Percentiles rank a stretch among this genome's conserved stretches.
Evolutionary conservation across 2,888 invertebrate species (phyloP).

Genomic region (Epistrophe eligans): DNA sequence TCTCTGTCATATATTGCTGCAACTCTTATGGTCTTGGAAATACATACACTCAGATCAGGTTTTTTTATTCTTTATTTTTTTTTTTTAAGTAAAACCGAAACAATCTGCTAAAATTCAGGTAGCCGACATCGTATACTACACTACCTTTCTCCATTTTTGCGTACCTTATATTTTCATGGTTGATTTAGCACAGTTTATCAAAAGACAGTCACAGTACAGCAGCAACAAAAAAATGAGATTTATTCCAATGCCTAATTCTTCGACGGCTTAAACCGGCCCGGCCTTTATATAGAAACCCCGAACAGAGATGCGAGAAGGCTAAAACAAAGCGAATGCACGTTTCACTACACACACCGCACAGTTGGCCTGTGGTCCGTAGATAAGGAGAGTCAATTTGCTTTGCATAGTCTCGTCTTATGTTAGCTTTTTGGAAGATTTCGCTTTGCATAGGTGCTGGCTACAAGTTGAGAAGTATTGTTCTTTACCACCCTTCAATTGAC

Average conservation of each 20-base stretch:
- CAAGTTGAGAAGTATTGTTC: constrained; percentile 46
- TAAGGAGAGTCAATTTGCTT: constrained; percentile 47
- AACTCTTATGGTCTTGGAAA: constrained; percentile 51
- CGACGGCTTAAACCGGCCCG: constrained; percentile 39
- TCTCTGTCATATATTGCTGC: constrained; percentile 49
- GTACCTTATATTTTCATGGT: constrained; percentile 73
- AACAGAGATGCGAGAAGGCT: constrained; percentile 41
- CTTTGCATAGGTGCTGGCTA: constrained; percentile 31
- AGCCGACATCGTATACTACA: constrained; percentile 46
- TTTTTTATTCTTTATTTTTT: constrained; percentile 35
- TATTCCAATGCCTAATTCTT: constrained; percentile 62
- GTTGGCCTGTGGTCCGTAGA: not conserved
- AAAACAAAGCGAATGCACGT: constrained; percentile 50
- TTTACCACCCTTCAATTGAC: constrained; percentile 65
- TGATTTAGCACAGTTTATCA: constrained; percentile 71
- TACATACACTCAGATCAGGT: constrained; percentile 66
- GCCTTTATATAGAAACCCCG: constrained; percentile 23
- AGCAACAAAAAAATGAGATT: constrained; percentile 45
- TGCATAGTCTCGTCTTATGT: constrained; percentile 34
- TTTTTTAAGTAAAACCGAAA: constrained; percentile 46
- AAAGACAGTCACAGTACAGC: constrained; percentile 27
- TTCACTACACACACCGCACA: constrained; percentile 12
- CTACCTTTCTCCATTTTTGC: constrained; percentile 73
- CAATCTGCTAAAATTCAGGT: constrained; percentile 73
- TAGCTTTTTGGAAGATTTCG: constrained; percentile 17